These are phyloP conservation scores for Excalfactoria chinensis DNA, from an alignment of 2,113 vertebrate species.

Conservation along the genomic window DNA sequence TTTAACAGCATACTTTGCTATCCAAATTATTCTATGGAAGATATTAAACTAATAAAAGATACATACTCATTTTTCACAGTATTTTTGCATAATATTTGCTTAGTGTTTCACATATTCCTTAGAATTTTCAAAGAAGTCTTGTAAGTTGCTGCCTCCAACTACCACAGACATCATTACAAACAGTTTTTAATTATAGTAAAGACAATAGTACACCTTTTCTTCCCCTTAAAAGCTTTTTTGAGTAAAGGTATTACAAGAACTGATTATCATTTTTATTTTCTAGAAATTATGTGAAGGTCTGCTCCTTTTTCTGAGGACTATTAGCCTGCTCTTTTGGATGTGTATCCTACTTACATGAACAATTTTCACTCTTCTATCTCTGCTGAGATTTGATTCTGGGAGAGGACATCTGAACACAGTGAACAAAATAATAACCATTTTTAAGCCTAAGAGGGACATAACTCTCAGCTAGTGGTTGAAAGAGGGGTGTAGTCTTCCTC, in stretches of 20 bases:
- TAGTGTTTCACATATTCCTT: neutral
- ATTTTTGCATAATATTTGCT: neutral
- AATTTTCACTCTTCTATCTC: neutral
- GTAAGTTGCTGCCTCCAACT: neutral
- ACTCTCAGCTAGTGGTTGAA: neutral
- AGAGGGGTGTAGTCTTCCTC: neutral
- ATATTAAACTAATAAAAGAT: neutral
- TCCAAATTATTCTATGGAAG: neutral
- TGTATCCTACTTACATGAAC: neutral
- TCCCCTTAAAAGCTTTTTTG: neutral
- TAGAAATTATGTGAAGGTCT: neutral
- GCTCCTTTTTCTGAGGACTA: neutral
- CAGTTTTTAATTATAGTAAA: neutral
- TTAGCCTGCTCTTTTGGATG: neutral
- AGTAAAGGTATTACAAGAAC: neutral
- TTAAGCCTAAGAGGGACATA: neutral
- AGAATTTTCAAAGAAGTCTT: neutral
- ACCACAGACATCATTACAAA: neutral
- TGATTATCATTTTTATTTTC: neutral
- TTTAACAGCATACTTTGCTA: neutral
- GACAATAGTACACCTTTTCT: neutral
- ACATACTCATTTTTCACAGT: neutral
- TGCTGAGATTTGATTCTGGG: neutral
- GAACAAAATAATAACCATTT: constrained; percentile 21
- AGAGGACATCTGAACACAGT: neutral